These are phyloP conservation scores for Tringa solitaria DNA, from an alignment of 2,113 vertebrate species.

Conservation along the genomic window DNA sequence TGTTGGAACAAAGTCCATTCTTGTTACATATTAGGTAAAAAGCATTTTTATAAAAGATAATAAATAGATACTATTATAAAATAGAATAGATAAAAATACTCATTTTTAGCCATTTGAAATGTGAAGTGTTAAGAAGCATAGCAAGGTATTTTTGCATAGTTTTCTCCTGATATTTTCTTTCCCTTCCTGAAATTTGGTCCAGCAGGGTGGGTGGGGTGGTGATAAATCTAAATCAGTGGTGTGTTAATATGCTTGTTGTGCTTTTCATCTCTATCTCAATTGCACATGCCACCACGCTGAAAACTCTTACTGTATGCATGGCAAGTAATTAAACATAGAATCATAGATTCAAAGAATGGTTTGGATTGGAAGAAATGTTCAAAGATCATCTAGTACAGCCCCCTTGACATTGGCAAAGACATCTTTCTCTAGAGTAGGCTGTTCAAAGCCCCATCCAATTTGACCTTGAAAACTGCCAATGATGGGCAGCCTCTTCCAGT, in stretches of 20 bases:
- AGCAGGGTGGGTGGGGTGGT: background rate
- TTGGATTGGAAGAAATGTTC: background rate
- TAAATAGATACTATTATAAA: background rate
- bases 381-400: background rate
- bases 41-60: background rate
- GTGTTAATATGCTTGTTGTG: background rate
- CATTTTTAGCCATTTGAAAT: background rate
- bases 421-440: background rate
- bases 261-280: background rate
- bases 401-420: accelerated
- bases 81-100: background rate
- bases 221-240: background rate
- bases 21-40: background rate
- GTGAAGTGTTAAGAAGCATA: background rate
- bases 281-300: background rate
- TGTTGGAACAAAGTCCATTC: background rate
- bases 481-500: background rate
- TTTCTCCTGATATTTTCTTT: background rate
- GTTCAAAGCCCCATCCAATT: background rate
- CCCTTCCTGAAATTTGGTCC: background rate
- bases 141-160: background rate
- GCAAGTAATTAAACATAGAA: background rate
- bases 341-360: background rate
- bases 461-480: background rate
- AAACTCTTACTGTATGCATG: background rate